A percentile compares a stretch with the other conserved stretches of the same genome.
phyloP scores from a whole-genome alignment of 53 echinoderm and acorn worm species.

The Henricia sp. region DNA sequence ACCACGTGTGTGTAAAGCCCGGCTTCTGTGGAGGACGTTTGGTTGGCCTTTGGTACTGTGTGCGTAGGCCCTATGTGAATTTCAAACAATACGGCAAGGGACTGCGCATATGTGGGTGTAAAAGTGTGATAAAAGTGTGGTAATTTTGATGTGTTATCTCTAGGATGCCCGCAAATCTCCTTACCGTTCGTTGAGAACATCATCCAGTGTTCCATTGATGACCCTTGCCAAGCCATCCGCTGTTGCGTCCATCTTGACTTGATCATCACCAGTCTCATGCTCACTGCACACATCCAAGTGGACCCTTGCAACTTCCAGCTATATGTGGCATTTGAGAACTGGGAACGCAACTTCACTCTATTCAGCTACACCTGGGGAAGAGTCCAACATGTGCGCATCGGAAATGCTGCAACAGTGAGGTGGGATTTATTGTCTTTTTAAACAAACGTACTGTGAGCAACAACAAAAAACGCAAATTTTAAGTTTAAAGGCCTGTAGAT shows the following conservation, averaged over 20 bases:
- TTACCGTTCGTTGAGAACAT: slow-evolving; percentile 28
- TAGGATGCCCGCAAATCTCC: slow-evolving; percentile 54
- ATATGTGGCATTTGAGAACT: slow-evolving; percentile 39
- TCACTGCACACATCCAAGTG: slow-evolving; percentile 21
- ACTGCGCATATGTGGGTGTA: no score
- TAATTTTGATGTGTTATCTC: no score
- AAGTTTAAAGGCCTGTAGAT: no score
- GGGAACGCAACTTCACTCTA: slow-evolving; percentile 44
- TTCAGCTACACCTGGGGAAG: slow-evolving; percentile 49
- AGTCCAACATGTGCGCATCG: neutral
- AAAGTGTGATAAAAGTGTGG: no score
- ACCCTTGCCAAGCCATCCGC: slow-evolving; percentile 39
- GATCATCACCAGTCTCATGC: slow-evolving; percentile 17
- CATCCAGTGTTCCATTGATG: slow-evolving; percentile 50
- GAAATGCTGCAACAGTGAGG: slow-evolving; percentile 16
- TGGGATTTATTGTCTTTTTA: neutral
- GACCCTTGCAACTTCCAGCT: slow-evolving; percentile 59
- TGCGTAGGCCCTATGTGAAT: no score
- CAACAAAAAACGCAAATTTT: no score
- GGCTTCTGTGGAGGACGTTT: no score
- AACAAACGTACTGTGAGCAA: neutral
- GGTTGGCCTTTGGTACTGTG: no score
- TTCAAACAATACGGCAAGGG: no score
- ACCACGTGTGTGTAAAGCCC: no score
- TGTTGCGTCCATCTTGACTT: slow-evolving; percentile 58